Percentiles rank a stretch among this genome's conserved stretches.
Conservation (phyloP, 2,113 vertebrate species). For the Phocoena sinus region DNA sequence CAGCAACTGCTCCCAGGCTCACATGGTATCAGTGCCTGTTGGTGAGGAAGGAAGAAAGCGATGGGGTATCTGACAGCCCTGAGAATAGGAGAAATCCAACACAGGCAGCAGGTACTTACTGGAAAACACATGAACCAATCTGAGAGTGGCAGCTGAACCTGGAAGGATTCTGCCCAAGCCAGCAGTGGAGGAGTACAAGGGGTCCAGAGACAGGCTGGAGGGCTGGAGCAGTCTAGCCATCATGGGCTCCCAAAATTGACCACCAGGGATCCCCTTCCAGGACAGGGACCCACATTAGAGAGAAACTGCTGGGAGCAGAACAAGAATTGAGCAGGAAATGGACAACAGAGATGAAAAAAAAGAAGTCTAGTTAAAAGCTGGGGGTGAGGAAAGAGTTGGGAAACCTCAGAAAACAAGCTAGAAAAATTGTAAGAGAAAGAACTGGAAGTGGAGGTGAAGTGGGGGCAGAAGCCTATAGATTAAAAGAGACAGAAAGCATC, state of each 20-base stretch:
- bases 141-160: neutral
- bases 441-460: neutral
- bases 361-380: neutral
- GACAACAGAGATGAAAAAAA: neutral
- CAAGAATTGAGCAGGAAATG: neutral
- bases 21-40: neutral
- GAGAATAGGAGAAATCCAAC: neutral
- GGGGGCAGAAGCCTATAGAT: neutral
- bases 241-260: neutral
- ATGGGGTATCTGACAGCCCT: neutral
- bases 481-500: neutral
- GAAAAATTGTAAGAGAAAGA: neutral
- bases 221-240: neutral
- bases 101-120: neutral
- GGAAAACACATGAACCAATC: neutral
- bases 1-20: neutral
- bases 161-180: neutral
- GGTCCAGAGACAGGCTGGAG: neutral
- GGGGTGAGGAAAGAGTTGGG: neutral
- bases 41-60: neutral
- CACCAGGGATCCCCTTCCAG: neutral
- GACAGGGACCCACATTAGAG: accelerated
- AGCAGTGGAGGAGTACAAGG: neutral
- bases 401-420: neutral
- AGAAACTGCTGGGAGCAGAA: neutral